phyloP scores from a whole-genome alignment of 2,113 vertebrate species.

The Thymallus thymallus region DNA sequence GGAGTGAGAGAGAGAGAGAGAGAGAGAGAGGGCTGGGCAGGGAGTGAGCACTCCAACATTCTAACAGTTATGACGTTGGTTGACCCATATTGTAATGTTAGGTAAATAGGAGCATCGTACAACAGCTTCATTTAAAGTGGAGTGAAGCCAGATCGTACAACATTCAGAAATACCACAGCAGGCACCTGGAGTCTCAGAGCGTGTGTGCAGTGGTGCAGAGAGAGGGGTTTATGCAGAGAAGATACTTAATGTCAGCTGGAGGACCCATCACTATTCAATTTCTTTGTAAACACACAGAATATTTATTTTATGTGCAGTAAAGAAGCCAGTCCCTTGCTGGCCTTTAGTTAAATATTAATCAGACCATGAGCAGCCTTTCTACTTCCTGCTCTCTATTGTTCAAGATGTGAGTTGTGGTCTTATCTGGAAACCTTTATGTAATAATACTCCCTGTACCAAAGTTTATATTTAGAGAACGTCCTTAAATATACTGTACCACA shows the following conservation, averaged over 20 bases:
- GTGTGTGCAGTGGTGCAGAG: too few relatives aligned
- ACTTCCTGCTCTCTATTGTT: not conserved
- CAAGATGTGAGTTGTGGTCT: too few relatives aligned
- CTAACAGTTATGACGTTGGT: slow-evolving; percentile 19
- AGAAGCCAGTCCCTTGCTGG: slow-evolving; percentile 44
- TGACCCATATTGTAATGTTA: slow-evolving; percentile 69
- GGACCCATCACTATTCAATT: slow-evolving; percentile 73
- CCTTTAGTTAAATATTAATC: not conserved
- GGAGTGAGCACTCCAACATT: too few relatives aligned
- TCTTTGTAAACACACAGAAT: slow-evolving; percentile 77
- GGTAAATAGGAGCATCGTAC: slow-evolving; percentile 72
- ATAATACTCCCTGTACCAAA: slow-evolving; percentile 12
- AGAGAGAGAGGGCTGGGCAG: slow-evolving; percentile 8
- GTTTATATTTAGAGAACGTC: not conserved
- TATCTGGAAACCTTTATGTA: too few relatives aligned
- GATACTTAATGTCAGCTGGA: slow-evolving; percentile 64
- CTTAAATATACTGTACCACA: too few relatives aligned
- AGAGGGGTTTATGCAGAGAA: slow-evolving; percentile 50
- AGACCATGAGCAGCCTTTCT: too few relatives aligned
- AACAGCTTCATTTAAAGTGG: slow-evolving; percentile 67
- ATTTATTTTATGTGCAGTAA: slow-evolving; percentile 63
- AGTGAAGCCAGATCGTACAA: slow-evolving; percentile 54
- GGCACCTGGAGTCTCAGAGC: slow-evolving; percentile 55
- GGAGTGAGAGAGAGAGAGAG: too few relatives aligned
- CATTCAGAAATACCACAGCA: slow-evolving; percentile 58